These are phyloP conservation scores for Limnodromus scolopaceus DNA, from an alignment of 2,797 vertebrate genomes.

Conservation along the genomic window DNA sequence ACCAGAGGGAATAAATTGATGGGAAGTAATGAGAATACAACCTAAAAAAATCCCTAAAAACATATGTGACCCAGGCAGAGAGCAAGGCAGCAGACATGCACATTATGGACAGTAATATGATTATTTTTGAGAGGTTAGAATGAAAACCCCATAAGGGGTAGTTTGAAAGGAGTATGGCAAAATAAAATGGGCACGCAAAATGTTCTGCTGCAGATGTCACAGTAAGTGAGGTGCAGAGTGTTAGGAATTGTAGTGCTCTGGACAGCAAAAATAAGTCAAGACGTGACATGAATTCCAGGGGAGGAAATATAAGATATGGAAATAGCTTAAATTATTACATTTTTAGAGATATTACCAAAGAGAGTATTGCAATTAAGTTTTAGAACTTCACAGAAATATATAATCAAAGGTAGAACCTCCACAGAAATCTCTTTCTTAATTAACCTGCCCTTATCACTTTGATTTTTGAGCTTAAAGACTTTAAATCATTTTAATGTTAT, in stretches of 20 bases:
- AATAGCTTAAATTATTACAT: neutral
- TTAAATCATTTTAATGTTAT: neutral
- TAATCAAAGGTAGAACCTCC: neutral
- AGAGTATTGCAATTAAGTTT: neutral
- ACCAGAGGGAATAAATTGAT: neutral
- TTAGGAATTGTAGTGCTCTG: neutral
- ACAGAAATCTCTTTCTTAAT: neutral
- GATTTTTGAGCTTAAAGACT: neutral
- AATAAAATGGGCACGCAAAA: neutral
- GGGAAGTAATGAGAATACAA: neutral
- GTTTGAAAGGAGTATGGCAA: neutral
- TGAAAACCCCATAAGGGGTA: neutral
- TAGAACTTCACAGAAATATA: neutral
- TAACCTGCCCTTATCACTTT: neutral
- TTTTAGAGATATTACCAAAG: neutral
- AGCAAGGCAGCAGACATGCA: neutral
- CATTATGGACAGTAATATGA: neutral
- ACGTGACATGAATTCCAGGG: neutral
- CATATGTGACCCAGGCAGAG: neutral
- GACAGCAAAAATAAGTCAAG: neutral
- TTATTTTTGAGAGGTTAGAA: neutral
- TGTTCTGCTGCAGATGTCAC: neutral
- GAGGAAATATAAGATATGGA: neutral
- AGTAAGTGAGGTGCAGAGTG: neutral
- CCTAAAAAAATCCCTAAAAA: constrained; percentile 3